These are phyloP conservation scores for Echinarachnius parma DNA, from an alignment of 53 echinoderm and acorn worm genomes.

Conservation along the genomic window DNA sequence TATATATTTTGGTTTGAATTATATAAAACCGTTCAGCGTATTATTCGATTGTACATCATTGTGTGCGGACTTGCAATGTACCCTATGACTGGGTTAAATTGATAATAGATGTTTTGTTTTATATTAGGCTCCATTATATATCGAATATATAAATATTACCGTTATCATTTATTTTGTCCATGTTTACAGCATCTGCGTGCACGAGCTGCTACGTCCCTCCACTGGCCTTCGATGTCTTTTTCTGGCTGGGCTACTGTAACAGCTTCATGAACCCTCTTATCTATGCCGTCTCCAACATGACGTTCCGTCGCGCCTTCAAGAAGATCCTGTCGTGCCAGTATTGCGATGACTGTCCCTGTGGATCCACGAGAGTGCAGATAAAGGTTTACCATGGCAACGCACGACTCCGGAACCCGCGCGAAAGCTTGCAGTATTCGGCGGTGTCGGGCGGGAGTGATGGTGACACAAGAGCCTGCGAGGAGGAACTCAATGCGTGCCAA, in stretches of 20 bases:
- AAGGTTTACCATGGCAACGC: constrained; percentile 3
- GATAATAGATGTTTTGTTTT: too few species aligned
- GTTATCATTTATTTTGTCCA: background rate
- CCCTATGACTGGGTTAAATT: too few species aligned
- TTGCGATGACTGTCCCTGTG: constrained; percentile 32
- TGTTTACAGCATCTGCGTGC: constrained; percentile 58
- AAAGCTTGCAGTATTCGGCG: constrained; percentile 10
- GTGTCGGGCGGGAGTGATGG: constrained; percentile 12
- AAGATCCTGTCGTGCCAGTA: constrained; percentile 58
- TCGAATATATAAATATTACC: too few species aligned
- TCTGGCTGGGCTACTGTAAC: constrained; percentile 95
- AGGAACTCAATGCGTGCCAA: constrained; percentile 8
- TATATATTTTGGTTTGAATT: too few species aligned
- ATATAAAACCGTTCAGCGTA: too few species aligned
- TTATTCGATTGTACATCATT: too few species aligned
- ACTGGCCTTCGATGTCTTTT: constrained; percentile 65
- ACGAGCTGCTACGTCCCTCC: constrained; percentile 60
- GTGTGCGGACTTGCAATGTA: too few species aligned
- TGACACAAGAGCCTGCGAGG: constrained; percentile 17
- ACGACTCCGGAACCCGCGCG: background rate
- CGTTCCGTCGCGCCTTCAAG: constrained; percentile 71
- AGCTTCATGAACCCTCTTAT: constrained; percentile 83
- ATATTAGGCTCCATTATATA: too few species aligned
- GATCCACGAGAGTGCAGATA: constrained; percentile 7
- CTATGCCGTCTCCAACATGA: constrained; percentile 77